A percentile compares a stretch with the other conserved stretches of the same genome.
Conservation (phyloP, 2,888 invertebrate species). For the Pheosia tremula region DNA sequence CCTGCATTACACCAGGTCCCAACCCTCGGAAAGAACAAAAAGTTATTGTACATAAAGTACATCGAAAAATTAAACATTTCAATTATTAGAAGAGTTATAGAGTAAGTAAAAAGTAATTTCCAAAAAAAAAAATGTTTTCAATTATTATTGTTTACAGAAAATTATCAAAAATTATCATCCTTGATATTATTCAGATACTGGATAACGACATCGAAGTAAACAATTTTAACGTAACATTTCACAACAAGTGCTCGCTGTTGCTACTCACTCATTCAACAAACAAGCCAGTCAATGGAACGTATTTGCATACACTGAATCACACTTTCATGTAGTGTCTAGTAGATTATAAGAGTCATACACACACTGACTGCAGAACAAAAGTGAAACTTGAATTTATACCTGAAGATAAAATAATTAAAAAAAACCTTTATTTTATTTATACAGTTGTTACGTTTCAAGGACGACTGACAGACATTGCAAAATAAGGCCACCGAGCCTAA, state of each 20-base stretch:
- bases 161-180: neutral
- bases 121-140: no score
- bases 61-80: no score
- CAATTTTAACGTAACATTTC: conserved; percentile 25
- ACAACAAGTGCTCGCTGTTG: conserved; percentile 25
- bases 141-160: neutral
- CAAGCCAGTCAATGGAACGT: conserved; percentile 51
- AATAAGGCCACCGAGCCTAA: no score
- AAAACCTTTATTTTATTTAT: no score
- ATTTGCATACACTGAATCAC: conserved; percentile 63
- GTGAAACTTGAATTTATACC: neutral
- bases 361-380: neutral
- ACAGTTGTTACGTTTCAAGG: no score
- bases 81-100: no score
- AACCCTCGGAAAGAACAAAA: no score
- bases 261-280: conserved; percentile 51
- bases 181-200: conserved; percentile 1
- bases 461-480: no score
- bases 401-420: no score
- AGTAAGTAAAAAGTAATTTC: no score
- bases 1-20: no score
- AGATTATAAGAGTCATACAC: neutral
- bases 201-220: conserved; percentile 19
- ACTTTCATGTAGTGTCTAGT: conserved; percentile 20
- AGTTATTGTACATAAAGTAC: no score